These are phyloP conservation scores for Platichthys stellatus DNA, from an alignment of 2,113 vertebrate genomes.

Conservation along the genomic window DNA sequence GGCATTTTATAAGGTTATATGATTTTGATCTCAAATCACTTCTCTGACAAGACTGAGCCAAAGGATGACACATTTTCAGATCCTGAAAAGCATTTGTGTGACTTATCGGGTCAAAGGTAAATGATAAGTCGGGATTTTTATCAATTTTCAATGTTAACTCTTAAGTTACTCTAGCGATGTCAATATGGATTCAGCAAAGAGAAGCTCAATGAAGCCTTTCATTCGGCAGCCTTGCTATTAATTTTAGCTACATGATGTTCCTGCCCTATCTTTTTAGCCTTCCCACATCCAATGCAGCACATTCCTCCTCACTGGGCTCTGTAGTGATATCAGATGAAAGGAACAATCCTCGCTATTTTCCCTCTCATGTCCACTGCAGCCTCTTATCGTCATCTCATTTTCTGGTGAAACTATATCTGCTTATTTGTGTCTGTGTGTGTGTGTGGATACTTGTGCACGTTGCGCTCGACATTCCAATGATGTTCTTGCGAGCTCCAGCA, in stretches of 20 bases:
- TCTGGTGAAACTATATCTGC: constrained; percentile 45
- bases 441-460: not conserved
- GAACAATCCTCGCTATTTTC: constrained; percentile 8
- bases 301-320: constrained; percentile 35
- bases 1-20: not conserved
- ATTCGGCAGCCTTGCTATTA: constrained; percentile 44
- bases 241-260: constrained; percentile 58
- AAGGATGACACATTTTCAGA: no score
- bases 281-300: constrained; percentile 31
- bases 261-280: constrained; percentile 36
- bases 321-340: constrained; percentile 64
- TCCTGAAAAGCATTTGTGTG: no score
- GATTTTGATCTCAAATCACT: not conserved
- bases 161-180: constrained; percentile 34
- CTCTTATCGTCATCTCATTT: constrained; percentile 54
- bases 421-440: constrained; percentile 13
- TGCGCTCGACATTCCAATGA: constrained; percentile 9
- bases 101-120: not conserved
- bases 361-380: constrained; percentile 31
- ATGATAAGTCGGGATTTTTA: not conserved
- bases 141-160: constrained; percentile 17
- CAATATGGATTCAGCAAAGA: constrained; percentile 21
- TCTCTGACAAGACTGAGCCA: not conserved
- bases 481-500: constrained; percentile 50
- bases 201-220: constrained; percentile 39